phyloP scores from a whole-genome alignment of 2,888 invertebrate genomes.

The Proisotoma minuta region DNA sequence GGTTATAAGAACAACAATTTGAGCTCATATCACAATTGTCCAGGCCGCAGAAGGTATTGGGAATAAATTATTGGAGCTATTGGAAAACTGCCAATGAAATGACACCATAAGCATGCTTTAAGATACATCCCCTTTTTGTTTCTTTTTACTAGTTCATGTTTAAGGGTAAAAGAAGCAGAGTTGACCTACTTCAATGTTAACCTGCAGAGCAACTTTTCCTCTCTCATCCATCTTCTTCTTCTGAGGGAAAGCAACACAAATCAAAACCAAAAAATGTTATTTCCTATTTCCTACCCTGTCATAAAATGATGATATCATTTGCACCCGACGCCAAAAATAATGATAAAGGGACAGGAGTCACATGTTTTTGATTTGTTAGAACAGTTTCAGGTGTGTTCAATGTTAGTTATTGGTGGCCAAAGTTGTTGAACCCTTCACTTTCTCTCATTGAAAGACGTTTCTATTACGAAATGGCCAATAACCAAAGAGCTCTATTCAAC shows the following conservation, averaged over 20 bases:
- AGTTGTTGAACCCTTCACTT: no score
- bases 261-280: no score
- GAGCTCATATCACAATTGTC: slow-evolving; percentile 1
- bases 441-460: no score
- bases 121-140: neutral
- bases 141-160: neutral
- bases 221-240: neutral
- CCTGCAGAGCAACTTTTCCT: neutral
- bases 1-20: no score
- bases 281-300: no score
- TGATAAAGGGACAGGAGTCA: neutral
- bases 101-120: neutral
- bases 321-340: neutral
- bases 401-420: no score
- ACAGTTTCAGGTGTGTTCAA: no score
- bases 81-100: slow-evolving; percentile 2
- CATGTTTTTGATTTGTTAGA: no score
- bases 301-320: no score
- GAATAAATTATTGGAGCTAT: neutral
- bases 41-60: neutral
- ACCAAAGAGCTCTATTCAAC: no score
- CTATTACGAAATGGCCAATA: no score
- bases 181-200: slow-evolving; percentile 1
- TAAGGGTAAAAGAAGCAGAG: neutral
- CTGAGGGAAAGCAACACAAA: no score